A percentile compares a stretch with the other conserved stretches of the same genome.
Conservation (phyloP, 1,140 invertebrate genomes). For the Drosophila cardini region DNA sequence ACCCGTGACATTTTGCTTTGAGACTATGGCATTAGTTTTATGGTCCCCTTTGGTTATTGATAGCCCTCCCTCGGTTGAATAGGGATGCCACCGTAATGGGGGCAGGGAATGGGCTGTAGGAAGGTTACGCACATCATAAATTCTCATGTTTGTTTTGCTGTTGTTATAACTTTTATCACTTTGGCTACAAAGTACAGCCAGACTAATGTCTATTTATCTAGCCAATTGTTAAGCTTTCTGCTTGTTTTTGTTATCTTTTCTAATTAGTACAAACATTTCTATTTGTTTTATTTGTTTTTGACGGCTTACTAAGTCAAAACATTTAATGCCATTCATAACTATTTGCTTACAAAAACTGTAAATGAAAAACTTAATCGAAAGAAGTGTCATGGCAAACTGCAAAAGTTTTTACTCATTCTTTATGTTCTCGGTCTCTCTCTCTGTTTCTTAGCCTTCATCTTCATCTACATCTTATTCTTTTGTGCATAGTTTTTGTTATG, state of each 20-base stretch:
- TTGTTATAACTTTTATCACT: slow-evolving; percentile 69
- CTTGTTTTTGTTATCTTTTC: slow-evolving; percentile 46
- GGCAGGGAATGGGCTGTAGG: neutral
- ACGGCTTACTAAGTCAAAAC: slow-evolving; percentile 61
- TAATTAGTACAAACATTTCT: slow-evolving; percentile 56
- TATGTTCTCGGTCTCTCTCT: neutral
- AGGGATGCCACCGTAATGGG: neutral
- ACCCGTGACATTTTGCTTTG: slow-evolving; percentile 52
- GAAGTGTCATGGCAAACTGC: slow-evolving; percentile 38
- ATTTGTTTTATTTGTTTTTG: slow-evolving; percentile 7
- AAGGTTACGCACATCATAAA: slow-evolving; percentile 65
- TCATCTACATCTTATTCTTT: slow-evolving; percentile 7
- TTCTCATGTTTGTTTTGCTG: slow-evolving; percentile 59
- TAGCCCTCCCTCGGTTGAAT: slow-evolving; percentile 22
- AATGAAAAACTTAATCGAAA: slow-evolving; percentile 57
- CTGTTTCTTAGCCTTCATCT: slow-evolving; percentile 1
- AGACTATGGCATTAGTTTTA: slow-evolving; percentile 69
- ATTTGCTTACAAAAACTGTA: slow-evolving; percentile 42
- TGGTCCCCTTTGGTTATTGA: slow-evolving; percentile 70
- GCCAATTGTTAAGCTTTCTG: slow-evolving; percentile 35
- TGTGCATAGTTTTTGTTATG: slow-evolving; percentile 29
- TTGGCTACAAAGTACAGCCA: slow-evolving; percentile 31
- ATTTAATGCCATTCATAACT: slow-evolving; percentile 72
- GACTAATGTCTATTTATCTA: slow-evolving; percentile 40
- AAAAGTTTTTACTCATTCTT: slow-evolving; percentile 26